Evolutionary conservation across 1,140 invertebrate genomes (phyloP).

Genomic region (Magallana angulata): DNA sequence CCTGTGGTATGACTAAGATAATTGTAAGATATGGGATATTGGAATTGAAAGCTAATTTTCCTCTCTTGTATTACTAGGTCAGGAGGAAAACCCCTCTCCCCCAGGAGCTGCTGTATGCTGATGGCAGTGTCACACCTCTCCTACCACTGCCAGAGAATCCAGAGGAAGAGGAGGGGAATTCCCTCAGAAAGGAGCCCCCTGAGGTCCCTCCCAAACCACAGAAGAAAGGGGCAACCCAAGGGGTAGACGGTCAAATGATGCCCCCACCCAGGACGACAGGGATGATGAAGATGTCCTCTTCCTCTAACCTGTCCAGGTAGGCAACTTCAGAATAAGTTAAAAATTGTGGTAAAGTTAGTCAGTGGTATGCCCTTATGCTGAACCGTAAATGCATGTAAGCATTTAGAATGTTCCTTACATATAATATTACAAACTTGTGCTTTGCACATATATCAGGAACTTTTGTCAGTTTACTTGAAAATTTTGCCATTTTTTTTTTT

Average conservation of each 20-base stretch:
- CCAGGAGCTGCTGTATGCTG: constrained; percentile 85
- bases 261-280: constrained; percentile 66
- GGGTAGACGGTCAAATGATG: constrained; percentile 61
- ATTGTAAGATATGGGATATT: too few species aligned
- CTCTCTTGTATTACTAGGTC: constrained; percentile 78
- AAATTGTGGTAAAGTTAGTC: too few species aligned
- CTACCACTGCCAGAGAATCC: constrained; percentile 64
- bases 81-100: constrained; percentile 85
- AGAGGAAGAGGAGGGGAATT: constrained; percentile 57
- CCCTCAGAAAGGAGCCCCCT: neutral
- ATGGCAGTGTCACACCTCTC: constrained; percentile 30
- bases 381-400: too few species aligned
- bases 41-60: too few species aligned
- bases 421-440: too few species aligned
- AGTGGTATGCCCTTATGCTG: too few species aligned
- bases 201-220: constrained; percentile 10
- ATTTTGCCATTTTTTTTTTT: too few species aligned
- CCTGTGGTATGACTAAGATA: too few species aligned
- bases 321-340: too few species aligned
- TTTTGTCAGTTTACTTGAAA: too few species aligned
- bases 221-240: constrained; percentile 30
- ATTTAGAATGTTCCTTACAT: too few species aligned
- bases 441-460: too few species aligned
- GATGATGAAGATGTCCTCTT: constrained; percentile 37
- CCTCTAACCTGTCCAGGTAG: constrained; percentile 52